A percentile compares a stretch with the other conserved stretches of the same genome.
Evolutionary conservation across 2,113 vertebrate species (phyloP).

Genomic region (Sinocyclocheilus rhinocerous): DNA sequence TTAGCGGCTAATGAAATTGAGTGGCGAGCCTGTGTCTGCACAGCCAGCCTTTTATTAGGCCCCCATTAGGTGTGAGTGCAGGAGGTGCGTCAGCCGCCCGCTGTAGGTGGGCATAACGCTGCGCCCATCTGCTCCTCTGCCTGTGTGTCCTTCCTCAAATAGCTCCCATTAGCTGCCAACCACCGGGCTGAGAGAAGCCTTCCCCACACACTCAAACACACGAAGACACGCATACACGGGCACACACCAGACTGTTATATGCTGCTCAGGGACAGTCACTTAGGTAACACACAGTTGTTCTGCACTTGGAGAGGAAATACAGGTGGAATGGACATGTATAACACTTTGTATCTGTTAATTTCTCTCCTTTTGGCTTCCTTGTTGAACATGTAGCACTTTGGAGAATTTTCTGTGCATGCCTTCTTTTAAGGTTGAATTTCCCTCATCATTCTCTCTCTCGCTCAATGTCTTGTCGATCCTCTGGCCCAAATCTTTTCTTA

Average conservation of each 20-base stretch:
- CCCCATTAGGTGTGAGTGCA: slow-evolving; percentile 61
- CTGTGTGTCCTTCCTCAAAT: slow-evolving; percentile 70
- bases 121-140: slow-evolving; percentile 68
- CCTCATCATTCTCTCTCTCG: background rate
- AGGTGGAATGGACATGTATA: slow-evolving; percentile 12
- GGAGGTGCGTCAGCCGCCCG: slow-evolving; percentile 62
- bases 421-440: background rate
- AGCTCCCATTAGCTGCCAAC: slow-evolving; percentile 71
- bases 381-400: background rate
- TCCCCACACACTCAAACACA: slow-evolving; percentile 33
- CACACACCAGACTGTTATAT: slow-evolving; percentile 43
- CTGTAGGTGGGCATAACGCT: slow-evolving; percentile 65
- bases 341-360: slow-evolving; percentile 25
- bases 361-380: background rate
- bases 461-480: background rate
- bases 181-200: slow-evolving; percentile 56
- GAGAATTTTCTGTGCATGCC: background rate
- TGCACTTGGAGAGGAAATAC: background rate
- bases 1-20: slow-evolving; percentile 65
- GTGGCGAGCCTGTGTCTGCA: slow-evolving; percentile 56
- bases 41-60: slow-evolving; percentile 59
- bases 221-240: background rate
- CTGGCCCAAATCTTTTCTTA: background rate
- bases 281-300: slow-evolving; percentile 60
- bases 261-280: slow-evolving; percentile 63